Conservation (phyloP, 2,888 invertebrate species). For the Podabrus alpinus region DNA sequence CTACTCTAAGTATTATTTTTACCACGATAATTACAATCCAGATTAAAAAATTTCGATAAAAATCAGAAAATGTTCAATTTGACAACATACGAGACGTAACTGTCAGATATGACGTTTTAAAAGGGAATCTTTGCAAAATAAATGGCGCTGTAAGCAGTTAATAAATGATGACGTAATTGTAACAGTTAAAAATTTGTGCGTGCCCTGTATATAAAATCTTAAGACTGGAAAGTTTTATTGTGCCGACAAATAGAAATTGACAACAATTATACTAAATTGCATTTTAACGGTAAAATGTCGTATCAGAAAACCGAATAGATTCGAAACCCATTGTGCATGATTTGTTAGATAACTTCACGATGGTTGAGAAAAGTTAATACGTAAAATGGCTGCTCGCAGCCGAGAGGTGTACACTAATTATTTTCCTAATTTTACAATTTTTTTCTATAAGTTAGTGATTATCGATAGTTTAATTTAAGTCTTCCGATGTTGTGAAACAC, state of each 20-base stretch:
- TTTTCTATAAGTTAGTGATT: conserved; percentile 39
- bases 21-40: no score
- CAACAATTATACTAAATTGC: background rate
- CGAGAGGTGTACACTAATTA: conserved; percentile 44
- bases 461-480: conserved; percentile 40
- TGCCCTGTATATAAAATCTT: background rate
- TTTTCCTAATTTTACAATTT: conserved; percentile 38
- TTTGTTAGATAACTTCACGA: background rate
- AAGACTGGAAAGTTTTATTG: background rate
- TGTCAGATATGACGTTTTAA: no score
- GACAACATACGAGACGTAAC: no score
- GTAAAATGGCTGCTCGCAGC: conserved; percentile 48
- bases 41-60: no score
- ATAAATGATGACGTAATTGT: no score
- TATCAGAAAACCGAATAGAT: background rate
- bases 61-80: no score
- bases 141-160: no score
- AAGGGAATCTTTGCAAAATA: no score
- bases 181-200: no score
- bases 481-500: conserved; percentile 45
- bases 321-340: background rate
- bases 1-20: no score
- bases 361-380: background rate
- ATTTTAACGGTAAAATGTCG: background rate
- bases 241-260: background rate